Base-by-base conservation (phyloP, 2,888 invertebrate species). In the Eupsilia transversa region DNA sequence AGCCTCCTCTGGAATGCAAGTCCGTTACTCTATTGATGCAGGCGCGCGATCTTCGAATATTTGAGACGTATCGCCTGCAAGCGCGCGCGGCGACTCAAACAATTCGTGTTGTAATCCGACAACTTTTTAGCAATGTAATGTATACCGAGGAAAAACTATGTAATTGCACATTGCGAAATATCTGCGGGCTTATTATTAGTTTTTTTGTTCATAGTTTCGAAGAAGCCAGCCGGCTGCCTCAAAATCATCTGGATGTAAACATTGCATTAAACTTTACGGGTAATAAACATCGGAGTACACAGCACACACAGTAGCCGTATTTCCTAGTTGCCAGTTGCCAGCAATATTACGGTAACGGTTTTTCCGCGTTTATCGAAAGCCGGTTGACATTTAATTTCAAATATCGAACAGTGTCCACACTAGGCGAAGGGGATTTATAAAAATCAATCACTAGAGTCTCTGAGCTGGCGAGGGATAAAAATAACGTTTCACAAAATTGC, bases 51-150 rank as follows among this genome's bases (percentile, higher is more conserved):
- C 83, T 89, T 87, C 70, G 86, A 87, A 90, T 91, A 87, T 87
- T 85, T 87, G 74, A 81, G 77, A 74, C 56, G 77, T 68, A 79
- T 83, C 77, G 88, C 85, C 84, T 83, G 89, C 88, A 81, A 87
- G 90, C 88, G 78, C 72, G 77, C 86, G 85, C 84, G 65, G 66
- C 72, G 33, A 61, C 79, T 66, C 79, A 69, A 82, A 83, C 88
- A 78, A 87, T 89, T 87, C 85, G 80, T 82, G 85, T 88, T 87
- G 84, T 89, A 87, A 88, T 87, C 83, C 85, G 82, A 83, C 82
- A 77, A 74, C 74, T 89, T 87, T 87, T 87, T 84, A 85, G 69
- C 77, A 68, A 63, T 82, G 86, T 86, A 84, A 87, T 72, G 63
- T 85, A 82, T 83, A 76, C 72, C 35, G 41, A 46, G 38, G 68